Conservation (phyloP, 2,797 vertebrate genomes). For the Knipowitschia caucasica region DNA sequence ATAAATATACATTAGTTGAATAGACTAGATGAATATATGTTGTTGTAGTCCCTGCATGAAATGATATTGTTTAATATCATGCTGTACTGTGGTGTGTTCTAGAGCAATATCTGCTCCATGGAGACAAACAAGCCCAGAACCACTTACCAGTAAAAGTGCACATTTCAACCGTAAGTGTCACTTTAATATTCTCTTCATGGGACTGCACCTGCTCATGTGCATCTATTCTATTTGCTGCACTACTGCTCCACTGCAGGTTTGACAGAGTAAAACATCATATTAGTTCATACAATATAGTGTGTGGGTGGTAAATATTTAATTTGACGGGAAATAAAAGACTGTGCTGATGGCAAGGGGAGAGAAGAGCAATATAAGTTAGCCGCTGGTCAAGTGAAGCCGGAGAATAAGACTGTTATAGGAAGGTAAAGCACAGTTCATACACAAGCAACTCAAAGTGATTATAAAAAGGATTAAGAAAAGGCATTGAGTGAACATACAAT, state of each 20-base stretch:
- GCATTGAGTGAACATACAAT: too few species aligned
- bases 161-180: not conserved
- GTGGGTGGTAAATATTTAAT: constrained; percentile 16
- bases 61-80: too few species aligned
- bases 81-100: too few species aligned
- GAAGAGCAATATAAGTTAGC: constrained; percentile 17
- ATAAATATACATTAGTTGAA: too few species aligned
- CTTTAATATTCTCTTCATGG: not conserved
- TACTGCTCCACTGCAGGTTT: constrained; percentile 5
- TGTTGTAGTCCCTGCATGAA: too few species aligned
- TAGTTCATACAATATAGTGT: constrained; percentile 4
- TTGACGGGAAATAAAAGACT: constrained; percentile 18
- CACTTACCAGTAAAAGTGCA: too few species aligned
- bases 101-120: too few species aligned
- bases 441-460: too few species aligned
- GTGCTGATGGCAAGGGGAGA: constrained; percentile 6
- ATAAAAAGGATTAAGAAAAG: too few species aligned
- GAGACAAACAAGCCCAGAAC: too few species aligned
- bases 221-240: not conserved
- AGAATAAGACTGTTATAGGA: constrained; percentile 14
- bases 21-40: too few species aligned
- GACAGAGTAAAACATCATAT: constrained; percentile 14
- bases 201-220: not conserved
- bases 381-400: constrained; percentile 10
- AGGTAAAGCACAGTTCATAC: too few species aligned